Conservation (phyloP, 2,797 vertebrate species). For the Epinephelus awoara region DNA sequence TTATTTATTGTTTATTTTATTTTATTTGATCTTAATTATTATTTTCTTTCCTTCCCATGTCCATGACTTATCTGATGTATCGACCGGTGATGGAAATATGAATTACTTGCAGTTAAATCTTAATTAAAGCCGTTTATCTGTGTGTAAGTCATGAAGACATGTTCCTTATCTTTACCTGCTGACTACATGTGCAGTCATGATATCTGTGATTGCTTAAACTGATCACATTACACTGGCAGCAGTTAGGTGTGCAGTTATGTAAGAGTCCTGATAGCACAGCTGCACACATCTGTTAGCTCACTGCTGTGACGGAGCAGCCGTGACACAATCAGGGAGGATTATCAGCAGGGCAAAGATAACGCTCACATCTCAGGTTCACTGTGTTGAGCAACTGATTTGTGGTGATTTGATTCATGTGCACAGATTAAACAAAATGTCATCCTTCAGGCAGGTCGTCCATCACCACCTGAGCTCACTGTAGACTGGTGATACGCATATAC, state of each 20-base stretch:
- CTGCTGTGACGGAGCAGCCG: not conserved
- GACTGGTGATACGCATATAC: too few species aligned
- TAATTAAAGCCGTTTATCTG: not conserved
- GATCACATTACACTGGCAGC: not conserved
- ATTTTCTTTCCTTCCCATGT: too few species aligned
- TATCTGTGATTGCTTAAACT: not conserved
- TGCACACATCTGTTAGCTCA: not conserved
- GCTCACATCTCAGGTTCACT: not conserved
- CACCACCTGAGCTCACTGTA: too few species aligned
- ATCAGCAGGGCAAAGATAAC: constrained; percentile 3
- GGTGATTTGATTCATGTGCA: too few species aligned
- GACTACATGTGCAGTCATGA: too few species aligned
- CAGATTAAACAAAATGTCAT: not conserved
- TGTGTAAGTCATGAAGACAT: too few species aligned
- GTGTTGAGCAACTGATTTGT: not conserved
- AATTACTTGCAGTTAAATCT: not conserved
- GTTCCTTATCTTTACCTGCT: constrained; percentile 16
- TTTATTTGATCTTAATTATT: too few species aligned
- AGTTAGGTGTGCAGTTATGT: not conserved
- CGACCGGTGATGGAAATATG: not conserved
- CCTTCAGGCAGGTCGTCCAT: too few species aligned
- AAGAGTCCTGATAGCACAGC: not conserved
- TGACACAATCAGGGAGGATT: too few species aligned
- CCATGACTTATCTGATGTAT: too few species aligned
- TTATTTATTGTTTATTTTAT: too few species aligned